Percentiles rank a stretch among this genome's conserved stretches.
Evolutionary conservation across 2,888 invertebrate species (phyloP).

Genomic region (Pristionchus japonicus): DNA sequence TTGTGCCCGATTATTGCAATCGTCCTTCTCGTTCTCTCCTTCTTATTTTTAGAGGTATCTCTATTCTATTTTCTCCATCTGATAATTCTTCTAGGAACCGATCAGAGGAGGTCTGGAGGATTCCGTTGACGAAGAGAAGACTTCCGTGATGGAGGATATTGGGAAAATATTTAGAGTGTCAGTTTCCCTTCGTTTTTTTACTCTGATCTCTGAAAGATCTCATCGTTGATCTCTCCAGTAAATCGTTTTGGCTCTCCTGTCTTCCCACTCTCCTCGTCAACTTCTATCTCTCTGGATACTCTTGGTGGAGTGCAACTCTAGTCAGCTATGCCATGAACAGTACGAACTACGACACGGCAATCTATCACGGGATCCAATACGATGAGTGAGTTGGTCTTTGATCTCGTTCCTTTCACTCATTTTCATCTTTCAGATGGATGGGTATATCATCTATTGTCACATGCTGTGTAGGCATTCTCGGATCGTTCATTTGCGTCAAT

Average conservation of each 20-base stretch:
- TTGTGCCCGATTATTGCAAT: slow-evolving; percentile 28
- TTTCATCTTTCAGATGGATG: slow-evolving; percentile 42
- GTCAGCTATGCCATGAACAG: slow-evolving; percentile 2
- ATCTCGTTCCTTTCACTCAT: not conserved
- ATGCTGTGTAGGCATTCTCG: not conserved
- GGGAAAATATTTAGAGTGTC: not conserved
- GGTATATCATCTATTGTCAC: not conserved
- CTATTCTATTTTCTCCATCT: too few relatives aligned
- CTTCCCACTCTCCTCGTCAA: slow-evolving; percentile 3
- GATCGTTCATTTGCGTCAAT: not conserved
- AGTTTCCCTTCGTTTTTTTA: not conserved
- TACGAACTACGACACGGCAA: not conserved
- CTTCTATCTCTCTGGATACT: slow-evolving; percentile 9
- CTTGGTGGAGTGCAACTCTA: slow-evolving; percentile 15
- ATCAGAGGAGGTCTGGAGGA: slow-evolving; percentile 1
- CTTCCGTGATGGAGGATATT: not conserved
- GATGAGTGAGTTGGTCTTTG: not conserved
- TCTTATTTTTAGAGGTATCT: slow-evolving; percentile 13
- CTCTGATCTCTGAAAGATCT: too few relatives aligned
- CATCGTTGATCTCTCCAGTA: not conserved
- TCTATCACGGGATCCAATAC: not conserved
- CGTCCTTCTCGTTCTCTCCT: not conserved
- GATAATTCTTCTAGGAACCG: slow-evolving; percentile 21
- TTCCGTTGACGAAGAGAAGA: not conserved
- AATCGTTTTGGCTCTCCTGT: slow-evolving; percentile 36